A percentile compares a stretch with the other conserved stretches of the same genome.
Evolutionary conservation across 2,888 invertebrate genomes (phyloP).

Genomic region (Calliphora vomitoria): DNA sequence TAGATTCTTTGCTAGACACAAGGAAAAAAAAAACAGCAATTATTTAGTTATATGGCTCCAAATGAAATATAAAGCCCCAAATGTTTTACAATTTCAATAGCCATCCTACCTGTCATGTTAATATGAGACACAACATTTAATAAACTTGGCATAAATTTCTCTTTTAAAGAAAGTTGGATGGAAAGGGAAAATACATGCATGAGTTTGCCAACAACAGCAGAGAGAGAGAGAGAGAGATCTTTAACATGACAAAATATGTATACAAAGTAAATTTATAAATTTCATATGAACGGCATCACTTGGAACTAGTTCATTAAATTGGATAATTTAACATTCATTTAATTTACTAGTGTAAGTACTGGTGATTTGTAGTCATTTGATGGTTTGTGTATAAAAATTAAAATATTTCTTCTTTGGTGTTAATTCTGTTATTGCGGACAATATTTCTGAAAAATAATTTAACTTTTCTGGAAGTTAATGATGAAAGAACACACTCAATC

Average conservation of each 20-base stretch:
- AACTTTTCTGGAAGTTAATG: too few relatives aligned
- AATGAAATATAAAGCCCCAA: background rate
- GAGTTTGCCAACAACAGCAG: background rate
- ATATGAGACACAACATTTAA: conserved; percentile 62
- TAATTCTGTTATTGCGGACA: too few relatives aligned
- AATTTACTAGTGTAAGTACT: too few relatives aligned
- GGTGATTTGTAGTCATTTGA: too few relatives aligned
- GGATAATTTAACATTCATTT: too few relatives aligned
- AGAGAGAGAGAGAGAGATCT: background rate
- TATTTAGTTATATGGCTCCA: background rate
- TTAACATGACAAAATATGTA: background rate
- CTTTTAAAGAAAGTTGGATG: background rate
- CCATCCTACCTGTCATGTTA: conserved; percentile 62
- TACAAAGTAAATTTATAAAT: conserved; percentile 29
- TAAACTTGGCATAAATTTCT: conserved; percentile 37
- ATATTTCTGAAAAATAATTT: too few relatives aligned
- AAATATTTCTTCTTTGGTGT: too few relatives aligned
- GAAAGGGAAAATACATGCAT: background rate
- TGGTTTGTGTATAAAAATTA: too few relatives aligned
- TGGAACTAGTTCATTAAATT: too few relatives aligned
- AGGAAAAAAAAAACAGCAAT: background rate
- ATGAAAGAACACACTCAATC: too few relatives aligned
- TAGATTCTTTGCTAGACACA: background rate
- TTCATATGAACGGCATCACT: background rate
- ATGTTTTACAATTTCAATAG: conserved; percentile 28